A percentile compares a stretch with the other conserved stretches of the same genome.
These are phyloP conservation scores for Anguilla pacifica DNA, from an alignment of 2,797 vertebrate species.

Conservation along the genomic window DNA sequence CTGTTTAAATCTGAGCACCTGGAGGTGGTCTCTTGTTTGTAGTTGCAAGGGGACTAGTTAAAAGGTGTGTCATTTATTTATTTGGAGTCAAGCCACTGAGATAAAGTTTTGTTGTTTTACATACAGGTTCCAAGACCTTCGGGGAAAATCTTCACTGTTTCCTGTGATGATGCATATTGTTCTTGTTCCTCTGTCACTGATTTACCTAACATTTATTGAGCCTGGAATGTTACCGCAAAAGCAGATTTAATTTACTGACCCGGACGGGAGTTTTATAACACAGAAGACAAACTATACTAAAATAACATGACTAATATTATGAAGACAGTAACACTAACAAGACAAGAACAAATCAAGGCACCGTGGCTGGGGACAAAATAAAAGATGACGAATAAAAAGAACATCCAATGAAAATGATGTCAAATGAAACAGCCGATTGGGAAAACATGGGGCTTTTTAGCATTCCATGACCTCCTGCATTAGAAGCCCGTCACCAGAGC, in stretches of 20 bases:
- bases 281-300: too few species aligned
- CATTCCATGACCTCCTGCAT: background rate
- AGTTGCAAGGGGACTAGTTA: background rate
- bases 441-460: background rate
- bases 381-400: background rate
- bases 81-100: background rate
- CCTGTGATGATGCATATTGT: background rate
- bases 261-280: too few species aligned
- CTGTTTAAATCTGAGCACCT: background rate
- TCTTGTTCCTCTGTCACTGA: background rate
- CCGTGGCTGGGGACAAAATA: background rate
- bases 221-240: background rate
- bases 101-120: background rate
- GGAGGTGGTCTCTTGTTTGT: background rate
- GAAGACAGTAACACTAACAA: background rate
- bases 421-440: background rate
- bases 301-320: background rate
- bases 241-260: too few species aligned
- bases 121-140: too few species aligned
- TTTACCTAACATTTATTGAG: background rate
- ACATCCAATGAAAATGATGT: background rate
- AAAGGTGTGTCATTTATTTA: background rate
- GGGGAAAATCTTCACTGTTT: background rate
- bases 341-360: background rate
- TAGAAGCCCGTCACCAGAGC: background rate